Conservation (phyloP, 2,888 invertebrate species). For the Nomada ferruginata region DNA sequence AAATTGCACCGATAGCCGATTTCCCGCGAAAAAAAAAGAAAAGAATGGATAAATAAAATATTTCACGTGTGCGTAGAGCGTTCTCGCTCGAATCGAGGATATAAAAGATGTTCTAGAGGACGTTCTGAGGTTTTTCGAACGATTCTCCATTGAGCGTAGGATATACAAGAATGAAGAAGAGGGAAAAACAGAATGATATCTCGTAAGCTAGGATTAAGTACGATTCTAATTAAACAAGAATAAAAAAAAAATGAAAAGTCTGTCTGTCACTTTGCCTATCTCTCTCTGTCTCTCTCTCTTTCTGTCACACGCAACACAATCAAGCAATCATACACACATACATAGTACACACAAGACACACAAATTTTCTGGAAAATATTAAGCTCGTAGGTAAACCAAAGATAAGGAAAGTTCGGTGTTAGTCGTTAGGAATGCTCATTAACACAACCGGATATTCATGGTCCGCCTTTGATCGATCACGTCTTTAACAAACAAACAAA, state of each 20-base stretch:
- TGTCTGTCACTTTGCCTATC: slow-evolving; percentile 25
- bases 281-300: neutral
- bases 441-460: slow-evolving; percentile 60
- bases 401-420: slow-evolving; percentile 75
- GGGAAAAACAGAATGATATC: slow-evolving; percentile 8
- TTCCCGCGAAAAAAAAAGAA: neutral
- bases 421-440: slow-evolving; percentile 69
- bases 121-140: slow-evolving; percentile 43
- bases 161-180: neutral
- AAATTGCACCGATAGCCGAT: slow-evolving; percentile 12
- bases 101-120: slow-evolving; percentile 26
- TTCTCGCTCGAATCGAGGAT: slow-evolving; percentile 40
- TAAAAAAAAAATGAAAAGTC: neutral
- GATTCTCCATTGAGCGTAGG: slow-evolving; percentile 52
- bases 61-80: slow-evolving; percentile 38
- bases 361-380: slow-evolving; percentile 53
- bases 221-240: slow-evolving; percentile 33
- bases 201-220: slow-evolving; percentile 48
- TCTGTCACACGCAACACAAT: neutral
- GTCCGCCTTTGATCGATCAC: slow-evolving; percentile 60
- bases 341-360: slow-evolving; percentile 12
- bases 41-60: too few relatives aligned
- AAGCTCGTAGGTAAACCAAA: slow-evolving; percentile 73
- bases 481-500: slow-evolving; percentile 35
- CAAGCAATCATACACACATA: neutral